Percentiles rank a stretch among this genome's conserved stretches.
phyloP scores from a whole-genome alignment of 37 sponge, comb jelly and placozoan genomes.

The Theonella swinhoei region DNA sequence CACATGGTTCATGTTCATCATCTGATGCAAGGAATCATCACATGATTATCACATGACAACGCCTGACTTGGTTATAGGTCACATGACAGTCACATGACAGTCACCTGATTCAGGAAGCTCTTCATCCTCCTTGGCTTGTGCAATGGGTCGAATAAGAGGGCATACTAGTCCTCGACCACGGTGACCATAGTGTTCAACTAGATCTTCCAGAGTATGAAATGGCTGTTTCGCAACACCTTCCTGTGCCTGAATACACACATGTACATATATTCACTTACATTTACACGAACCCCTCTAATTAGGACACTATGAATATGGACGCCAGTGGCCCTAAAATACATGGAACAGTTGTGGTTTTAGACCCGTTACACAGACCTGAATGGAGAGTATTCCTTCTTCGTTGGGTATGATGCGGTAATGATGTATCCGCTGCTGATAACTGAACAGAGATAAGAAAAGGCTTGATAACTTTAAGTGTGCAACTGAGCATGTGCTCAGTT shows the following conservation, averaged over 20 bases:
- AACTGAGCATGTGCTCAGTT: too few relatives aligned
- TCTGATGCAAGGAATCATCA: conserved; percentile 8
- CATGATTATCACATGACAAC: background rate
- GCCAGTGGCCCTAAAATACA: too few relatives aligned
- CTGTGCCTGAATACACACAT: conserved; percentile 57
- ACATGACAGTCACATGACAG: conserved; percentile 18
- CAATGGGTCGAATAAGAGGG: conserved; percentile 59
- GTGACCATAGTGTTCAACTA: conserved; percentile 66
- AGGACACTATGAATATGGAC: too few relatives aligned
- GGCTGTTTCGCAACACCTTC: conserved; percentile 56
- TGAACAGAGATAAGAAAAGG: conserved; percentile 3
- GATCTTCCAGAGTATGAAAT: conserved; percentile 58
- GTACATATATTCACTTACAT: conserved; percentile 9
- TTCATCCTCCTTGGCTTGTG: conserved; percentile 42
- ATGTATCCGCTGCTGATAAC: conserved; percentile 75
- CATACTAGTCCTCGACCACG: conserved; percentile 72
- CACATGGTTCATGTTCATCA: conserved; percentile 11
- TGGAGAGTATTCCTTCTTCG: conserved; percentile 59
- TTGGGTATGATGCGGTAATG: conserved; percentile 86
- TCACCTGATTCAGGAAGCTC: conserved; percentile 48
- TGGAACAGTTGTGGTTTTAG: conserved; percentile 2
- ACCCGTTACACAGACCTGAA: conserved; percentile 62
- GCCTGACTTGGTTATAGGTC: background rate
- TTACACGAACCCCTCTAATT: conserved; percentile 19
- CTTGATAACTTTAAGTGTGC: too few relatives aligned